These are phyloP conservation scores for Ostrea denselamellosa DNA, from an alignment of 1,140 invertebrate species.

Conservation along the genomic window DNA sequence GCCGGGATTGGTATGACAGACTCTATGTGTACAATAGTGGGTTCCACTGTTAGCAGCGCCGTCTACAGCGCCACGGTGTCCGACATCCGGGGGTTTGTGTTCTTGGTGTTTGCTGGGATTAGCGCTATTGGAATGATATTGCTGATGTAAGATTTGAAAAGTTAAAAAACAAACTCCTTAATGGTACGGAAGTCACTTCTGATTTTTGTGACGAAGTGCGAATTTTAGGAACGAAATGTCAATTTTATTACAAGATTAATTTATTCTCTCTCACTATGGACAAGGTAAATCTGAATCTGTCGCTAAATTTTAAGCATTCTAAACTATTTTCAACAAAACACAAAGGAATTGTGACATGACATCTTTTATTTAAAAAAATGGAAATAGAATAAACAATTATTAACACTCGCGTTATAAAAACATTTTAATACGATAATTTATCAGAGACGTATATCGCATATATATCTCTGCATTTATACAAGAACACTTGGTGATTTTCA, in stretches of 20 bases:
- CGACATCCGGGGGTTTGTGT: slow-evolving; percentile 48
- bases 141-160: slow-evolving; percentile 38
- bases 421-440: no score
- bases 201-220: no score
- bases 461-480: no score
- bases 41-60: slow-evolving; percentile 35
- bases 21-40: neutral
- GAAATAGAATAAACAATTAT: no score
- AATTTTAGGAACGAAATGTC: neutral
- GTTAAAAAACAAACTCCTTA: no score
- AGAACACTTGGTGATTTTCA: no score
- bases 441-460: no score
- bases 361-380: neutral
- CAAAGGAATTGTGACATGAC: no score
- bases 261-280: neutral
- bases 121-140: slow-evolving; percentile 26
- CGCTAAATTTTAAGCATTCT: neutral
- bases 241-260: neutral
- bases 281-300: neutral
- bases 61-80: slow-evolving; percentile 46
- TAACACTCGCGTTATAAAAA: no score
- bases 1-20: slow-evolving; percentile 41
- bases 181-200: no score
- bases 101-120: slow-evolving; percentile 50
- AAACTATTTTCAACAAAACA: no score